Base-by-base conservation (phyloP, 2,113 vertebrate species). In the Engraulis encrasicolus region DNA sequence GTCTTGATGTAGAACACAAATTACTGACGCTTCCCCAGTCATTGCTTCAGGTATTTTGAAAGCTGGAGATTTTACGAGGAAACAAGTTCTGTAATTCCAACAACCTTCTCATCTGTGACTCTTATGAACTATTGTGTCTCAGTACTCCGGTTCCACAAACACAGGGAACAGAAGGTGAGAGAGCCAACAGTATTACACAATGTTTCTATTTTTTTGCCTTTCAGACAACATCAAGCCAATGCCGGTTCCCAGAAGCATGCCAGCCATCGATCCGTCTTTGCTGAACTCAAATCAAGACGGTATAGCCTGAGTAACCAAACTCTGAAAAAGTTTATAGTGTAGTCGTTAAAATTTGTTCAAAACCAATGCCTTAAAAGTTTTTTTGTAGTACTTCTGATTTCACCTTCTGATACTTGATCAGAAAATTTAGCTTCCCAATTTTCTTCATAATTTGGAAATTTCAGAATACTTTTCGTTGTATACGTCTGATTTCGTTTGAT, bases 281-380 rank as follows among this genome's bases (percentile, higher is more conserved):
- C 95, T 96, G 90, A 95, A 48, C 86, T 90, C 92, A 83, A 92
- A 93, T 84, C 94, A 95, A 90, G 90, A 96, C 93, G 97, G 98
- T 99, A 90, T 94, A 94, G 37, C 27, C 9, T 23, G 6, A 23
- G 12, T 49, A 74, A 78, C 37, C 82, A 45, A 38, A 45, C 77
- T 31, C 9, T n/a, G 19, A 34, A 38, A 49, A 83, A 74, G 6
- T 14, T 15, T 31, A n/a, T n/a, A n/a, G n/a, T n/a, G n/a, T 71
- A 12, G 12, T 17, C 4, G 12, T 71, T 71, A 71, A 14, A 58
- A 11, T 20, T 23, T 1, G 2, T 15, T 9, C 31, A 34, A 27
- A 71, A 3, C 15, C 34, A 14, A 15, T 27, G 31, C 31, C 14
- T 14, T 17, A 34, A 14, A 71, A 12, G 11, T 15, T 2, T 71